Base-by-base conservation (phyloP, 2,888 invertebrate species). In the Malthinus seriepunctatus region DNA sequence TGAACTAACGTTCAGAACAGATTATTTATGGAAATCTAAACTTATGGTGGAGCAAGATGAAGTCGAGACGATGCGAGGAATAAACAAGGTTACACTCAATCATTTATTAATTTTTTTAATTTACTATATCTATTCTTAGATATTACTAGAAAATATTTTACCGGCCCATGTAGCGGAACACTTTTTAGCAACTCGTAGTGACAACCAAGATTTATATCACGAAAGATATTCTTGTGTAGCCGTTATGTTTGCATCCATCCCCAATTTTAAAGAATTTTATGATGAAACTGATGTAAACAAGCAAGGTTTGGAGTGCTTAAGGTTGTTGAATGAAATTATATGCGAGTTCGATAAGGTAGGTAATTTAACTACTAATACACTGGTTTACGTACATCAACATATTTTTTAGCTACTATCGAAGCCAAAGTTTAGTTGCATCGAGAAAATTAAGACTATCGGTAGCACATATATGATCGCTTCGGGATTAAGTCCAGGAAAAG, bases 311-410 rank as follows among this genome's bases (percentile, higher is more conserved):
- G 97, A 97, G 78, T 98, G 97, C 75, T 80, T 98, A 60, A 81
- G 97, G 59, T 82, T 98, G 32, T 83, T 98, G 23, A 98, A 98
- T 76, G 97, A 98, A 81, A 97, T 98, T 68, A 96, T 97, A 63
- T 97, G 97, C 75, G 97, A 97, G 79, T 97, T 97, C 79, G 98
- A 98, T 78, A 95, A 95, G 87, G 95, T 94, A 95, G 87, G 95
- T 94, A 51, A 58, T 23, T 4, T 8, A 11, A 42, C 33, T 31
- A 12, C 14, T 15, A 23, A 32, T 14, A 44, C 8, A 7, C 32
- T 32, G 3, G 1, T 5, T 38, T 7, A 31, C 8, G n/a, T 46
- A 11, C 33, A 23, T 2, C 7, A 31, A 32, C 2, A 11, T 61
- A 9, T 50, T 52, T 80, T 81, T 35, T 81, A 93, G 92, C 80